These are phyloP conservation scores for Melitaea cinxia DNA, from an alignment of 1,140 invertebrate genomes.

Conservation along the genomic window DNA sequence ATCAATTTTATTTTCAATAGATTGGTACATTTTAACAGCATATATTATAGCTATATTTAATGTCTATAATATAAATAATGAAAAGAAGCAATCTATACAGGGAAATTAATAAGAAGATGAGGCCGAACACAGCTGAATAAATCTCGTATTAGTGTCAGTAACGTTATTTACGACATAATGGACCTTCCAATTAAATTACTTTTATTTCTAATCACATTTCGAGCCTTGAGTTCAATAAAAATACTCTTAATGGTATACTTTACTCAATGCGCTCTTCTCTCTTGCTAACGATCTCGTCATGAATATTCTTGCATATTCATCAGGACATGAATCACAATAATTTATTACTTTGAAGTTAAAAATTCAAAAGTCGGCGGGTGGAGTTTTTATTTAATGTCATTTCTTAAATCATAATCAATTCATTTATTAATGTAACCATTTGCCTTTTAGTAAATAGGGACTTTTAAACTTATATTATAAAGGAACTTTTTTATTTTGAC, in stretches of 20 bases:
- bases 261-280: conserved; percentile 19
- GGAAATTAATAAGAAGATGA: not conserved
- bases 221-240: conserved; percentile 14
- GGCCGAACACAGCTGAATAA: not conserved
- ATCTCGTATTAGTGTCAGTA: not conserved
- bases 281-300: conserved; percentile 43
- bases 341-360: conserved; percentile 44
- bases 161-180: not conserved
- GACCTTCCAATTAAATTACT: conserved; percentile 1
- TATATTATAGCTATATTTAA: no score
- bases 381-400: conserved; percentile 16
- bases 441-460: not conserved
- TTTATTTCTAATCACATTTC: not conserved
- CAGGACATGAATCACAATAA: conserved; percentile 69
- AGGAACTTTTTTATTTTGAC: no score
- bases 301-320: conserved; percentile 74
- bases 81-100: not conserved
- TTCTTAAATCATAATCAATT: not conserved
- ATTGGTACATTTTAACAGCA: no score
- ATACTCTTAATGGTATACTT: conserved; percentile 23
- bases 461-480: no score
- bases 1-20: no score
- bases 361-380: conserved; percentile 19
- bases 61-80: not conserved
- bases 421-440: not conserved